Percentiles rank a stretch among this genome's conserved stretches.
Conservation (phyloP, 2,113 vertebrate genomes). For the Stegostoma tigrinum region DNA sequence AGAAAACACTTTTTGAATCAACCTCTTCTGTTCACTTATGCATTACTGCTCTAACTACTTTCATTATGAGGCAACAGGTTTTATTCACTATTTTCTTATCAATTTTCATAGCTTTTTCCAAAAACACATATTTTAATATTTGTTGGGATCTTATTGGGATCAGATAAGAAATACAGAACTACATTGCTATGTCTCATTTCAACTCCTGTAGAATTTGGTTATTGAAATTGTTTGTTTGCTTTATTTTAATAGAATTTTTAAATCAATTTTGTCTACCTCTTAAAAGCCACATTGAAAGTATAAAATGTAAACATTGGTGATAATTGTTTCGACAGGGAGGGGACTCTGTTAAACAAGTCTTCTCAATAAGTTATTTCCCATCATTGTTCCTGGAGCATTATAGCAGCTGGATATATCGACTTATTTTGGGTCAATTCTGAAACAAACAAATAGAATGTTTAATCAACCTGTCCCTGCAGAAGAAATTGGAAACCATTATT, state of each 20-base stretch:
- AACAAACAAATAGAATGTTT: background rate
- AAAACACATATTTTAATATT: background rate
- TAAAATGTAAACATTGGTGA: background rate
- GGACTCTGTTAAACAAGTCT: background rate
- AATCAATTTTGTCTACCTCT: background rate
- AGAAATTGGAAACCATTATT: background rate
- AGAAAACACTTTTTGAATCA: background rate
- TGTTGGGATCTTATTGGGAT: background rate
- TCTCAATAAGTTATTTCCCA: background rate
- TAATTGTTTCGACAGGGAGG: background rate
- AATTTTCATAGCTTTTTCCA: background rate
- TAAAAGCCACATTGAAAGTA: background rate
- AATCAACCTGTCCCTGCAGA: background rate
- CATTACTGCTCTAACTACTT: background rate
- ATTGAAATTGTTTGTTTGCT: background rate
- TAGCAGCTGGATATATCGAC: background rate
- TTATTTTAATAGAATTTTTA: background rate
- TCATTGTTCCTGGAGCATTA: background rate
- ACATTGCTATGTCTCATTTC: background rate
- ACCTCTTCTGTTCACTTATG: background rate
- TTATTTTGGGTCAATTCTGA: background rate
- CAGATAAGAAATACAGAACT: background rate
- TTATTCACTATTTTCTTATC: background rate
- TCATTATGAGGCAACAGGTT: background rate
- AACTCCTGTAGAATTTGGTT: background rate